Evolutionary conservation across 1,140 invertebrate species (phyloP), one percentile per base, ranked within the genome.

Genomic region (Papilio polyxenes): DNA sequence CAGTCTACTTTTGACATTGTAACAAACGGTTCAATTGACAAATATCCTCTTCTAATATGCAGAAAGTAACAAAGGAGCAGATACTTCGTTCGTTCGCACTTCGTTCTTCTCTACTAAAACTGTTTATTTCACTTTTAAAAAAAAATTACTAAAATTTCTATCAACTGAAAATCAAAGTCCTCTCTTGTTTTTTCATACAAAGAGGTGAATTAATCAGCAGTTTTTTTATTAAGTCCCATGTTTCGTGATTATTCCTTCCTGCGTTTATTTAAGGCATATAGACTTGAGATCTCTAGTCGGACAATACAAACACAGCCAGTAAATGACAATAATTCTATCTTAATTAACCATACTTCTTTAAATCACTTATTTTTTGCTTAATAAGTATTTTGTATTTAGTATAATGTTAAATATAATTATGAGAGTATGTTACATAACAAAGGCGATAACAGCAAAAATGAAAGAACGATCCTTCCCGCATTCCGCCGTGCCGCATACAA

Each of bases 401-500:
- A 51, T 13, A 53, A 53, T 53, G 44, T 77, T 7, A 49, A 77
- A 53, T 31, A 53, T 23, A 76, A 51, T 51, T 77, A 51, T 75
- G 6, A 31, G 48, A 77, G 23, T 49, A 10, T 75, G 23, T 49
- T 56, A 37, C 48, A 23, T 53, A 77, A 77, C 75, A 77, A 31
- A 77, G 48, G 23, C 37, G 77, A 79, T 79, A 65, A 59, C 77
- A 40, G 51, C 77, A 59, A 62, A 79, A 59, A 79, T 69, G 65
- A 80, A 84, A 85, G 87, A 80, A 87, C 74, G 85, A 86, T 79
- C 75, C 85, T 83, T 89, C 85, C 85, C 87, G 87, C 84, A 88
- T 89, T 69, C 65, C 49, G 79, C 56, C n/a, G 80, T 51, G 15
- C 23, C 40, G 89, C 84, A 91, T 91, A 86, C 88, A 85, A 89